Evolutionary conservation across 1,140 invertebrate genomes (phyloP).

Genomic region (Probaryconus sp.): DNA sequence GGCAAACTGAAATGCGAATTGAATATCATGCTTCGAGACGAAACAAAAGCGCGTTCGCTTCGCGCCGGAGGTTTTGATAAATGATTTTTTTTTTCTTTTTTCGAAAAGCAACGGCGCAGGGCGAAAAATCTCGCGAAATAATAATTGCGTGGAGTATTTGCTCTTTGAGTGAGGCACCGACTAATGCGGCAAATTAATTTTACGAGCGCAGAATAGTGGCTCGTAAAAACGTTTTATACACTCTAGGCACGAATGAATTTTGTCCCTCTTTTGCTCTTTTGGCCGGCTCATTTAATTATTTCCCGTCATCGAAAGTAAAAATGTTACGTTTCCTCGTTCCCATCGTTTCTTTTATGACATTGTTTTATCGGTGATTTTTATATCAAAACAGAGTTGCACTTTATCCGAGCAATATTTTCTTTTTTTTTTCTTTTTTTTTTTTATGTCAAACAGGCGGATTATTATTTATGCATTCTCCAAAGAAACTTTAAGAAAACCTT

Average conservation of each 20-base stretch:
- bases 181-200: conserved; percentile 62
- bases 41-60: too few species aligned
- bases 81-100: conserved; percentile 6
- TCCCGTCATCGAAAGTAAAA: conserved; percentile 46
- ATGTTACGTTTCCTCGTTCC: conserved; percentile 36
- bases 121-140: conserved; percentile 48
- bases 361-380: too few species aligned
- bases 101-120: neutral
- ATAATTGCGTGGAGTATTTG: conserved; percentile 38
- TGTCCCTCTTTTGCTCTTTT: conserved; percentile 36
- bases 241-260: conserved; percentile 33
- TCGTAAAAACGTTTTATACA: conserved; percentile 54
- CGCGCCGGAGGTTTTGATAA: neutral
- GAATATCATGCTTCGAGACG: too few species aligned
- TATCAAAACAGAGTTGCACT: too few species aligned
- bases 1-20: too few species aligned
- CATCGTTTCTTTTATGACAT: neutral
- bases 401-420: too few species aligned
- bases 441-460: too few species aligned
- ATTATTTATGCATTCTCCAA: too few species aligned
- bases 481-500: too few species aligned
- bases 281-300: conserved; percentile 48
- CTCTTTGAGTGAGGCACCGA: conserved; percentile 57
- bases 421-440: too few species aligned
- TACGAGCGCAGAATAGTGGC: conserved; percentile 56